Percentiles rank a stretch among this genome's conserved stretches.
Evolutionary conservation across 2,113 vertebrate genomes (phyloP).

Genomic region (Stomatorhinus ivindoensis): DNA sequence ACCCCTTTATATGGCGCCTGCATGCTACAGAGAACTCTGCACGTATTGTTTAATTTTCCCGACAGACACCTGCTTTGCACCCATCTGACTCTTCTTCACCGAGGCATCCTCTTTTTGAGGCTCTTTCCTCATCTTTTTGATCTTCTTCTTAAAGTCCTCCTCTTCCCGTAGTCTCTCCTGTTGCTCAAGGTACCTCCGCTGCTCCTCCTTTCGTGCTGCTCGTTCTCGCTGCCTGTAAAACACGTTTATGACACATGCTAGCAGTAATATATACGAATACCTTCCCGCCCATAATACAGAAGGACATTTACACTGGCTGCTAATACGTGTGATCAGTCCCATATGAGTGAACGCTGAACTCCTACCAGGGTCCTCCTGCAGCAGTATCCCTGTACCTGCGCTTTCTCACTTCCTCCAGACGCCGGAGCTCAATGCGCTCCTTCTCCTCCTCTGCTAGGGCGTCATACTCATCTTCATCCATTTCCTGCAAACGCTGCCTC

Average conservation of each 20-base stretch:
- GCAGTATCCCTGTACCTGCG: constrained; percentile 58
- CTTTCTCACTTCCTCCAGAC: constrained; percentile 41
- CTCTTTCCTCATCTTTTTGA: constrained; percentile 54
- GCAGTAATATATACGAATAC: not conserved
- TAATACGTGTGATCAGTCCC: not conserved
- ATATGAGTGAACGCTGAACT: not conserved
- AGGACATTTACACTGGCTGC: not conserved
- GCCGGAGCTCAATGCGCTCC: constrained; percentile 32
- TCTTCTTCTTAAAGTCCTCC: constrained; percentile 60
- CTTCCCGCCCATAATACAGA: not conserved
- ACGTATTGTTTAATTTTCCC: not conserved
- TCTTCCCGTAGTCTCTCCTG: constrained; percentile 55
- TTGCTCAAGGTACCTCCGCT: constrained; percentile 54
- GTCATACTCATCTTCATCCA: constrained; percentile 72
- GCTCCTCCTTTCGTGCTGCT: constrained; percentile 48
- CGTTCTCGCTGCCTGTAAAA: constrained; percentile 55
- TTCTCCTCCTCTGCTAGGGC: constrained; percentile 63
- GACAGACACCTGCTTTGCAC: constrained; percentile 46
- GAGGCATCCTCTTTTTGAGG: constrained; percentile 44
- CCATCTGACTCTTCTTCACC: constrained; percentile 49
- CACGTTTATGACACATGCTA: not conserved
- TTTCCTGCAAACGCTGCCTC: constrained; percentile 46
- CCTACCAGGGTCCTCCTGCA: not conserved
- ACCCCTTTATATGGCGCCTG: not conserved
- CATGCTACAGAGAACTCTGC: not conserved